phyloP scores from a whole-genome alignment of 2,888 invertebrate genomes.

The Catonia carolina region DNA sequence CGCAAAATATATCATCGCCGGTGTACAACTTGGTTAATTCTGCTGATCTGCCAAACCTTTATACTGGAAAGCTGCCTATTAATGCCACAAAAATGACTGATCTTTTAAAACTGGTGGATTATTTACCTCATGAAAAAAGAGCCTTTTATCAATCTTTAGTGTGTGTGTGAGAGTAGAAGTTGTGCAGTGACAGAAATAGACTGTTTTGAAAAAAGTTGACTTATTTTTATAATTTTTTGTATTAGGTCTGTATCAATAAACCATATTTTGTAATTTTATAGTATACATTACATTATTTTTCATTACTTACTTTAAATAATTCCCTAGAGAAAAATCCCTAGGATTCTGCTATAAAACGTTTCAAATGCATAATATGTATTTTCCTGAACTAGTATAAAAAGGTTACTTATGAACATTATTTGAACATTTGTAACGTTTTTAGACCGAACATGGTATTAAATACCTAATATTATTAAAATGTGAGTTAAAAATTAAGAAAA shows the following conservation, averaged over 20 bases:
- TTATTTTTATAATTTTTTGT: no score
- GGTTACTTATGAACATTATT: not conserved
- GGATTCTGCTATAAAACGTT: no score
- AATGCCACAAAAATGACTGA: not conserved
- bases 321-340: no score
- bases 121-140: not conserved
- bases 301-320: not conserved
- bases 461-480: not conserved
- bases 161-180: no score
- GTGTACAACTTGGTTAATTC: not conserved
- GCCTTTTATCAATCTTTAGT: not conserved
- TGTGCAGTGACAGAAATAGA: not conserved
- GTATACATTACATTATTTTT: not conserved
- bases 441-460: not conserved
- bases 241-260: not conserved
- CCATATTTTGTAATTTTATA: not conserved
- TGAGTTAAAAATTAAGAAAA: not conserved
- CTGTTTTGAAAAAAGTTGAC: no score
- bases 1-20: not conserved
- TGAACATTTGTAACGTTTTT: constrained; percentile 3
- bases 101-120: not conserved
- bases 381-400: not conserved
- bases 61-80: not conserved
- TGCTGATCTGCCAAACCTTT: not conserved
- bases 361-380: constrained; percentile 1